These are phyloP conservation scores for Rotaria sp. DNA, from an alignment of 2,888 invertebrate genomes.

Conservation along the genomic window DNA sequence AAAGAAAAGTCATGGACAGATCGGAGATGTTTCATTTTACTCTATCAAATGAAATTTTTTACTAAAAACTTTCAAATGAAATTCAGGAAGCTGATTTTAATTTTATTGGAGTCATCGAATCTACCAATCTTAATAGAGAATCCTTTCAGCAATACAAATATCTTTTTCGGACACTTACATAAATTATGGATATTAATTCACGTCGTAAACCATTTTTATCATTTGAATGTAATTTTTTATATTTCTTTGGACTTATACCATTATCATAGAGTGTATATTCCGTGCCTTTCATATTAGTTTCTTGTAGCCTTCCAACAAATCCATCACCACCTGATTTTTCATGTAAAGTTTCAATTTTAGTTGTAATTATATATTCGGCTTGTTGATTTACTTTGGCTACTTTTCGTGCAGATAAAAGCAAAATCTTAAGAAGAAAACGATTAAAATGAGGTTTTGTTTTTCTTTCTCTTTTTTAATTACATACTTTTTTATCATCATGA, in stretches of 20 bases:
- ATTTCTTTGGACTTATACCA: slow-evolving; percentile 64
- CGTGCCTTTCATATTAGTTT: slow-evolving; percentile 88
- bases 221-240: background rate
- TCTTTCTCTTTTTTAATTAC: background rate
- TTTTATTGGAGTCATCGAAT: too few relatives aligned
- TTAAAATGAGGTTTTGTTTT: too few relatives aligned
- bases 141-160: too few relatives aligned
- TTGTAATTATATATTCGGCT: slow-evolving; percentile 92
- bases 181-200: background rate
- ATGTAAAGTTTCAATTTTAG: slow-evolving; percentile 90
- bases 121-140: too few relatives aligned
- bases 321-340: slow-evolving; percentile 71
- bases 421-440: background rate
- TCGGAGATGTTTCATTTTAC: too few relatives aligned
- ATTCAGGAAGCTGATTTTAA: too few relatives aligned
- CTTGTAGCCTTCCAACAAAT: slow-evolving; percentile 73
- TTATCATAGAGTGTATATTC: slow-evolving; percentile 92
- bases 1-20: too few relatives aligned
- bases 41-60: too few relatives aligned
- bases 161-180: background rate
- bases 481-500: slow-evolving; percentile 85
- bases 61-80: too few relatives aligned
- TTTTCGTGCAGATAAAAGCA: background rate
- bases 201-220: background rate
- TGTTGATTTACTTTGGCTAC: slow-evolving; percentile 83